Base-by-base conservation (phyloP, 2,113 vertebrate genomes). In the Pyxicephalus adspersus region DNA sequence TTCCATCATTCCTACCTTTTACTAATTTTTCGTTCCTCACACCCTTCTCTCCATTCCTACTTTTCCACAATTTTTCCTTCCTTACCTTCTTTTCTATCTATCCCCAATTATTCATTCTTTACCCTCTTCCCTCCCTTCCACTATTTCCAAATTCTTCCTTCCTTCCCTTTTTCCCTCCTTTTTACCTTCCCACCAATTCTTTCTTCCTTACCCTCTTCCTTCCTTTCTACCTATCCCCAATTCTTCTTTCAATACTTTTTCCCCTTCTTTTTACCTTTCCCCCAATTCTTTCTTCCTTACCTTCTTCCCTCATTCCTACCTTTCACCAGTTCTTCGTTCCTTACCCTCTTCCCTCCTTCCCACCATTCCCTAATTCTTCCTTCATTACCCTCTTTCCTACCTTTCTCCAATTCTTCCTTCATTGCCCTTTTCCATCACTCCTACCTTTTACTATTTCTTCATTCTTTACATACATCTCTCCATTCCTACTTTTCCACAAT, bases 351-450 rank as follows among this genome's bases (percentile, higher is more conserved):
- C 22, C 8, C 22, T 3, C 25, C 61, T 74, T 18, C 11, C 22
- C 0, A 6, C 52, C 28, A 58, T 11, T 20, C 64, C 8, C 2
- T 38, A n/a, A n/a, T 23, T 25, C 20, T 25, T 2, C 16, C 29
- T 26, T 16, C 17, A 3, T 25, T 25, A 2, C 64, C 28, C 11
- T 6, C 64, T 28, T 3, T 15, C 0, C 0, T 18, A 0, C 16
- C 0, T 0, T 68, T 28, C 3, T 8, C 45, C 17, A 7, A 18
- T 28, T 19, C 3, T 7, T 20, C 0, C 1, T 26, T 16, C 17
- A 3, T 25, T 25, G 1, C 64, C 28, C 11, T 6, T 23, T 28
- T 3, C 16, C 0, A 18, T 28, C 26, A 1, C 3, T 20, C 0
- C 1, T 29, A 0, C 1, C 25, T 15, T 50, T 20, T 1, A 4